Evolutionary conservation across 1,140 invertebrate genomes (phyloP).

Genomic region (Drosophila yakuba): DNA sequence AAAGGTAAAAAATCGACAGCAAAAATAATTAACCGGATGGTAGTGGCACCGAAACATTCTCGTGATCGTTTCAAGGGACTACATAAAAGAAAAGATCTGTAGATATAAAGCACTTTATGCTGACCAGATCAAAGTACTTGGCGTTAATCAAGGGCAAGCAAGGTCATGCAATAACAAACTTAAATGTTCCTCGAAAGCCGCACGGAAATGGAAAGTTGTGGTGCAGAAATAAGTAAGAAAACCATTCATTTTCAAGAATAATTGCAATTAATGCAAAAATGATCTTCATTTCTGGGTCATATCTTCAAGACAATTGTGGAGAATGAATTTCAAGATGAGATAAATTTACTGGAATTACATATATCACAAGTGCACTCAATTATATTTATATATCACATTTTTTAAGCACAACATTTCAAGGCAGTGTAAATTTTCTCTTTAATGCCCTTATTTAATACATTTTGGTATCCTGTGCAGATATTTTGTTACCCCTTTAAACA

Average conservation of each 20-base stretch:
- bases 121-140: constrained; percentile 66
- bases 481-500: too few relatives aligned
- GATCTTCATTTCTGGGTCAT: too few relatives aligned
- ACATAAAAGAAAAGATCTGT: constrained; percentile 68
- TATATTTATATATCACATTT: too few relatives aligned
- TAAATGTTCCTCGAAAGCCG: constrained; percentile 19
- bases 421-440: neutral
- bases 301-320: too few relatives aligned
- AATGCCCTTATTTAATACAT: neutral
- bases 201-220: constrained; percentile 16
- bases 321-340: too few relatives aligned
- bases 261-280: too few relatives aligned
- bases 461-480: too few relatives aligned
- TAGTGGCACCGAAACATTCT: constrained; percentile 55
- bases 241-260: neutral
- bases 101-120: constrained; percentile 69
- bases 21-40: constrained; percentile 66
- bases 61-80: constrained; percentile 33
- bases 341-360: too few relatives aligned
- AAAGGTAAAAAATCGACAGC: constrained; percentile 23
- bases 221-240: neutral
- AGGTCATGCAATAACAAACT: constrained; percentile 54
- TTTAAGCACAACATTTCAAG: neutral
- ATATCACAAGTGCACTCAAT: too few relatives aligned
- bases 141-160: constrained; percentile 70